phyloP scores from a whole-genome alignment of 1,140 invertebrate species.

The Agrilus planipennis region DNA sequence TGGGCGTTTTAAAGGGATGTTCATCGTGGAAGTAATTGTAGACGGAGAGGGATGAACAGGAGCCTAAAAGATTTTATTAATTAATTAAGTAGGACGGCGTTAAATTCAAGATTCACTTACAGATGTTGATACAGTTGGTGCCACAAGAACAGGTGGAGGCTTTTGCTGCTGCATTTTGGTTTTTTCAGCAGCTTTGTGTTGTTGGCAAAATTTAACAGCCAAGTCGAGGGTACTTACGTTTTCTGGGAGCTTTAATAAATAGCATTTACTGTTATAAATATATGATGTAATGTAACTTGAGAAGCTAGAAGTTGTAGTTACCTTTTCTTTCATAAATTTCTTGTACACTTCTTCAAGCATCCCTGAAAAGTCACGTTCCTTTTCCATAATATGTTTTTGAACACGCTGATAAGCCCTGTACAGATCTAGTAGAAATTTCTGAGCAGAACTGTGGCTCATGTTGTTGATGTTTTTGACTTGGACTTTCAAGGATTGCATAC shows the following conservation, averaged over 20 bases:
- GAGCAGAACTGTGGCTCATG: conserved; percentile 16
- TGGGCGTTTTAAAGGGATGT: conserved; percentile 20
- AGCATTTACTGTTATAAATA: not conserved
- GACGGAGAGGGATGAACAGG: conserved; percentile 23
- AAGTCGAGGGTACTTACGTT: conserved; percentile 32
- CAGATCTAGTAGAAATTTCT: conserved; percentile 44
- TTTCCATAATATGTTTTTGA: conserved; percentile 46
- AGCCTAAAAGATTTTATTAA: conserved; percentile 13
- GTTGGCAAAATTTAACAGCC: conserved; percentile 34
- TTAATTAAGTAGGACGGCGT: too few relatives aligned
- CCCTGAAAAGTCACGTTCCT: conserved; percentile 41
- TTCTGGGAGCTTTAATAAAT: conserved; percentile 21
- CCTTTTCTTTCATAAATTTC: conserved; percentile 35
- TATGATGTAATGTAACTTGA: not conserved
- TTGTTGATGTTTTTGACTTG: conserved; percentile 27
- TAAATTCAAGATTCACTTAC: conserved; percentile 3
- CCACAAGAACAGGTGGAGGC: not conserved
- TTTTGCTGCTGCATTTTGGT: conserved; percentile 13
- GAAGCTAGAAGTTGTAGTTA: too few relatives aligned
- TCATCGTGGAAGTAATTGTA: conserved; percentile 10
- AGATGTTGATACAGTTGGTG: not conserved
- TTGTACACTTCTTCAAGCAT: conserved; percentile 51
- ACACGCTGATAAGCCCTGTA: conserved; percentile 47
- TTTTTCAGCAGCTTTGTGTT: conserved; percentile 27
- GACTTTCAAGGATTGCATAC: conserved; percentile 46